Evolutionary conservation across 1,140 invertebrate genomes (phyloP).

Genomic region (Drosophila triauraria): DNA sequence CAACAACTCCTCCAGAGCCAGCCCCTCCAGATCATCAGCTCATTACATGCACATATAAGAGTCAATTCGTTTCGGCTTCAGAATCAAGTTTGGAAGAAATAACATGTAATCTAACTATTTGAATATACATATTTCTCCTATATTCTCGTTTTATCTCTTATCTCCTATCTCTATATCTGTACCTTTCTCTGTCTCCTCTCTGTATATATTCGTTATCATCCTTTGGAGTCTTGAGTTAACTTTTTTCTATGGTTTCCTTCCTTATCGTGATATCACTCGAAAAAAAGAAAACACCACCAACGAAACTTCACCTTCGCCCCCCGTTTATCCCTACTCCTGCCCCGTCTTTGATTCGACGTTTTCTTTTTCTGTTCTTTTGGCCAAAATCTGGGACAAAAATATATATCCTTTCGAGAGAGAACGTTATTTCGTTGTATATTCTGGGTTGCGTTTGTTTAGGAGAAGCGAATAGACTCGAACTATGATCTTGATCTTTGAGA

Average conservation of each 20-base stretch:
- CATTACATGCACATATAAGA: constrained; percentile 85
- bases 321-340: neutral
- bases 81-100: constrained; percentile 89
- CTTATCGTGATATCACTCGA: constrained; percentile 34
- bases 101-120: constrained; percentile 86
- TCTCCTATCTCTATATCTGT: constrained; percentile 24
- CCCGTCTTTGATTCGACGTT: neutral
- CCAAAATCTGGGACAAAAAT: constrained; percentile 8
- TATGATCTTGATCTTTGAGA: neutral
- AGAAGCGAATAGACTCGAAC: constrained; percentile 36
- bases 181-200: constrained; percentile 3
- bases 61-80: constrained; percentile 87
- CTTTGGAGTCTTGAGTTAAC: constrained; percentile 3
- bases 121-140: constrained; percentile 70
- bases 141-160: constrained; percentile 67
- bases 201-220: constrained; percentile 17
- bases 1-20: constrained; percentile 92
- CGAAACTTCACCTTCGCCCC: constrained; percentile 17
- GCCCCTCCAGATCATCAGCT: constrained; percentile 91
- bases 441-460: too few relatives aligned
- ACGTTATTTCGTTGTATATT: constrained; percentile 1
- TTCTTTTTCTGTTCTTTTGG: constrained; percentile 3
- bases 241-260: constrained; percentile 4
- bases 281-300: constrained; percentile 12
- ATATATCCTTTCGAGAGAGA: constrained; percentile 10